These are phyloP conservation scores for Melitaea athalia DNA, from an alignment of 2,888 invertebrate species.

Conservation along the genomic window DNA sequence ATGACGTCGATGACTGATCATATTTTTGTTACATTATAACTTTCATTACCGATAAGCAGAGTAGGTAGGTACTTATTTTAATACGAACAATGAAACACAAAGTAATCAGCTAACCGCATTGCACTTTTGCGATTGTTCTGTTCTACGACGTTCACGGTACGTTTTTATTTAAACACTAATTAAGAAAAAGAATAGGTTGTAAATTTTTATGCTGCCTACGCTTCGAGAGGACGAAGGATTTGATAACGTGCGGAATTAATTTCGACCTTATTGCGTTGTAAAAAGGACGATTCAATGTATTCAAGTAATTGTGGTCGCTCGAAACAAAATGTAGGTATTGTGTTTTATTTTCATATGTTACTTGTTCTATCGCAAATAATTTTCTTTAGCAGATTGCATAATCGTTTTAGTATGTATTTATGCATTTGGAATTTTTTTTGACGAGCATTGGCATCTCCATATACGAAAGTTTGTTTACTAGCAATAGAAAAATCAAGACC, in stretches of 20 bases:
- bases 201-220: constrained; percentile 72
- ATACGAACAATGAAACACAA: neutral
- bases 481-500: too few species aligned
- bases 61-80: too few species aligned
- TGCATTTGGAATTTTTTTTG: neutral
- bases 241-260: neutral
- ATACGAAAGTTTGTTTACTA: too few species aligned
- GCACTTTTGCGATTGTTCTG: constrained; percentile 48
- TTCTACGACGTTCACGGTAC: constrained; percentile 70
- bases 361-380: constrained; percentile 9
- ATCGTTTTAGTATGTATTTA: neutral
- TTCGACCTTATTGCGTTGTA: constrained; percentile 52
- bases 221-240: constrained; percentile 55
- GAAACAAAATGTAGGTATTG: constrained; percentile 48
- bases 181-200: constrained; percentile 79
- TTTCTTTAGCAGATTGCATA: neutral
- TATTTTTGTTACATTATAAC: too few species aligned
- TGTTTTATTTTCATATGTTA: constrained; percentile 28
- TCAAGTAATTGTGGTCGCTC: constrained; percentile 46
- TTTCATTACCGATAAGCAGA: neutral
- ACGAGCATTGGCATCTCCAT: neutral
- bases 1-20: too few species aligned
- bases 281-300: constrained; percentile 5
- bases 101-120: neutral
- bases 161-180: constrained; percentile 80